Conservation (phyloP, 2,113 vertebrate genomes). For the Junco hyemalis region DNA sequence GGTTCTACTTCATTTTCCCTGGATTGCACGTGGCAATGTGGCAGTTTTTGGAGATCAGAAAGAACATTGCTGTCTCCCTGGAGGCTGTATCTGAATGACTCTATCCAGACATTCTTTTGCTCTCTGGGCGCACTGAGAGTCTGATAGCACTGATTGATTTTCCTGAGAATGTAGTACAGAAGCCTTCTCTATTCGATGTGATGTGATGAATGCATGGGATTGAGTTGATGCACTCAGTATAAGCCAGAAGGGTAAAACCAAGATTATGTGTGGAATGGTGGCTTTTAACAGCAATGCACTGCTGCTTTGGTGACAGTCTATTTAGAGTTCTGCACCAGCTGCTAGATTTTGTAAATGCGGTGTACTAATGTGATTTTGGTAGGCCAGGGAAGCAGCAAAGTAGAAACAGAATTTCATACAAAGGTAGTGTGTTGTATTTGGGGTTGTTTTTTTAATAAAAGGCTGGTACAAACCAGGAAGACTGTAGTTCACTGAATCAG, state of each 20-base stretch:
- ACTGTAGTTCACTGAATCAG: no score
- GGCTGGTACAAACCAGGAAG: fast-evolving
- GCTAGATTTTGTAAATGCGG: neutral
- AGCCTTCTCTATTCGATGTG: neutral
- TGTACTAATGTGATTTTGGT: neutral
- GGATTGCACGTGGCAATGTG: fast-evolving
- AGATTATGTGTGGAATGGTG: neutral
- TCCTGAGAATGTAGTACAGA: neutral
- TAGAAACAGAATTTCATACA: neutral
- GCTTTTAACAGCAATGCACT: neutral
- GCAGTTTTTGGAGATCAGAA: neutral
- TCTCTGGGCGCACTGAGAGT: neutral
- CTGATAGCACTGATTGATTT: neutral
- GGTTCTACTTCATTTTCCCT: neutral
- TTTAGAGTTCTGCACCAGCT: neutral
- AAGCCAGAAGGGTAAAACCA: neutral
- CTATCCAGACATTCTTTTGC: neutral
- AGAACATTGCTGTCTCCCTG: neutral
- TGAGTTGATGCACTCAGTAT: neutral
- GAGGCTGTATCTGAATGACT: neutral
- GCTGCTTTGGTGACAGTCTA: neutral
- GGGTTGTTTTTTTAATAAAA: neutral
- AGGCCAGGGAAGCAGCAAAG: neutral
- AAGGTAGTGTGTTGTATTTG: neutral
- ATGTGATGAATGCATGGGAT: neutral